Conservation (phyloP, 2,888 invertebrate genomes). For the Marronus borbonicus region DNA sequence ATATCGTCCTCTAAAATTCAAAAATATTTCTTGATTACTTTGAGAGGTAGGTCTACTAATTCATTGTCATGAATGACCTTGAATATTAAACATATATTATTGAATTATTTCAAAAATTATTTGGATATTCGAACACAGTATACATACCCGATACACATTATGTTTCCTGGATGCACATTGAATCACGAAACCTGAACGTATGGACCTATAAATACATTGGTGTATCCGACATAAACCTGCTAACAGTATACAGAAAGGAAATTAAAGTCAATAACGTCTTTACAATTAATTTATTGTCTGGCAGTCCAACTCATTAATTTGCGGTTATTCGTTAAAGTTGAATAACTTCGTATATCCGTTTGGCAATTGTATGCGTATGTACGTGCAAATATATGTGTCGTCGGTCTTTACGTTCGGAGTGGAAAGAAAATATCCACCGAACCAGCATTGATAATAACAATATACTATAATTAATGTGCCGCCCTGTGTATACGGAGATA, state of each 20-base stretch:
- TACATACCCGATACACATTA: no score
- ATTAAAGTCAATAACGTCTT: conserved; percentile 31
- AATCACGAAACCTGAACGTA: background rate
- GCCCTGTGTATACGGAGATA: conserved; percentile 10
- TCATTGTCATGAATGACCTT: no score
- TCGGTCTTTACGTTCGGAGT: background rate
- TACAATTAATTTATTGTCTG: conserved; percentile 26
- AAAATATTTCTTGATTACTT: no score
- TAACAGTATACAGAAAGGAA: conserved; percentile 3
- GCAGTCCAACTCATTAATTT: conserved; percentile 15
- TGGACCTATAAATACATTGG: background rate
- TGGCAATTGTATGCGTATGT: background rate
- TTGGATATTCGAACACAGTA: background rate
- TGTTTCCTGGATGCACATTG: no score
- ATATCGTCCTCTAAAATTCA: no score
- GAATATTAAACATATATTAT: no score
- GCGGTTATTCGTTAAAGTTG: conserved; percentile 22
- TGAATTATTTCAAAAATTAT: no score
- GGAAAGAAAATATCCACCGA: conserved; percentile 21
- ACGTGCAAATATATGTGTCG: conserved; percentile 1
- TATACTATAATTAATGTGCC: conserved; percentile 38
- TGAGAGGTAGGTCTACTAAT: no score
- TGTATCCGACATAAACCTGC: conserved; percentile 1
- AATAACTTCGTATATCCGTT: conserved; percentile 18
- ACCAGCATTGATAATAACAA: conserved; percentile 6